phyloP scores from a whole-genome alignment of 1,140 invertebrate genomes.

The Acromyrmex echinatior region DNA sequence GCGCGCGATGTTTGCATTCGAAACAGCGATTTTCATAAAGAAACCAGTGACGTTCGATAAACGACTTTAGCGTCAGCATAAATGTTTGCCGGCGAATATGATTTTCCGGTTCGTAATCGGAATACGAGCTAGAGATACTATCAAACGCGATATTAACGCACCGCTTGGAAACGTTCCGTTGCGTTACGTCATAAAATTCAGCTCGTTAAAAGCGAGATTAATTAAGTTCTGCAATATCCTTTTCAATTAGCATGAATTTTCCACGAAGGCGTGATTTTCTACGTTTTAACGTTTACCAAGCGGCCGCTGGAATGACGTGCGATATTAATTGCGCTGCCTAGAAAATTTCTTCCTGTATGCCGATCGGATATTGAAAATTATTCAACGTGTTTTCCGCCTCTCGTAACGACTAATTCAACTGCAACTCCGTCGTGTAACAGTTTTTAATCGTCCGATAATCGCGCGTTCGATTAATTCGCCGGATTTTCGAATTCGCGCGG shows the following conservation, averaged over 20 bases:
- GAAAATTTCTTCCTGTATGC: neutral
- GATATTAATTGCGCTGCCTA: conserved; percentile 15
- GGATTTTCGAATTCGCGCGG: neutral
- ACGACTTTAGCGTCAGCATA: conserved; percentile 55
- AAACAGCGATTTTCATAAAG: conserved; percentile 62
- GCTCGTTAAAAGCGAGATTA: conserved; percentile 52
- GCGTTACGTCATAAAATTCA: conserved; percentile 40
- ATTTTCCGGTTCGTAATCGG: conserved; percentile 35
- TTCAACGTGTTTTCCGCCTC: neutral
- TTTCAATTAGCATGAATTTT: conserved; percentile 35
- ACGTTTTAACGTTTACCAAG: neutral
- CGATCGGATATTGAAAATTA: conserved; percentile 28
- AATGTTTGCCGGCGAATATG: conserved; percentile 60
- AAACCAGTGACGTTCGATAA: conserved; percentile 62
- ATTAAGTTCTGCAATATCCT: conserved; percentile 24
- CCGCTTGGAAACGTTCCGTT: neutral
- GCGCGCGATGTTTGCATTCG: conserved; percentile 50
- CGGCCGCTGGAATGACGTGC: neutral
- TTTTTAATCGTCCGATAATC: conserved; percentile 35
- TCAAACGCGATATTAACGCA: conserved; percentile 17
- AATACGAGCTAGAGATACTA: neutral
- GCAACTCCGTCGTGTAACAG: neutral
- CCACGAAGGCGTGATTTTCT: conserved; percentile 10
- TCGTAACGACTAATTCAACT: neutral
- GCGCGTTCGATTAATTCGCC: neutral